Percentiles rank a stretch among this genome's conserved stretches.
These are phyloP conservation scores for Myopa tessellatipennis DNA, from an alignment of 2,888 invertebrate genomes.

Conservation along the genomic window DNA sequence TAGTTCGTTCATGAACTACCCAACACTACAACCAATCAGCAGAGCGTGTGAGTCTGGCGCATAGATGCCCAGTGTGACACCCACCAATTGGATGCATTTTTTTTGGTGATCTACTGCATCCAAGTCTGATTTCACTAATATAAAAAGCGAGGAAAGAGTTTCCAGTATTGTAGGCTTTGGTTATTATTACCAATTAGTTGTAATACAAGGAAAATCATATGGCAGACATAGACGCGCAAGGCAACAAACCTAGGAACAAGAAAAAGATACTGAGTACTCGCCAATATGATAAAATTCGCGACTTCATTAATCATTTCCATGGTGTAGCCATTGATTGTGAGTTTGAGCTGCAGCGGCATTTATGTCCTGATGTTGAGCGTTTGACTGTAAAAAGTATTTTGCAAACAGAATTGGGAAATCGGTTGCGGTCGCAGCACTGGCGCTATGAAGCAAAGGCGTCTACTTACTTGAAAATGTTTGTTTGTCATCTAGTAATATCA, in stretches of 20 bases:
- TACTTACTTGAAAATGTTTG: constrained; percentile 67
- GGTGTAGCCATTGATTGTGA: constrained; percentile 74
- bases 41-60: too few species aligned
- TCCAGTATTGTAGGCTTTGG: too few species aligned
- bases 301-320: constrained; percentile 71
- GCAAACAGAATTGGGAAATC: constrained; percentile 74
- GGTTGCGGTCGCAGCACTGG: constrained; percentile 74
- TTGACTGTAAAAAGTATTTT: constrained; percentile 79
- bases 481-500: neutral
- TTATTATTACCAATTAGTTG: too few species aligned
- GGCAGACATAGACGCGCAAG: too few species aligned
- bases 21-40: too few species aligned
- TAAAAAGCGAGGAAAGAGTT: too few species aligned
- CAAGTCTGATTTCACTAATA: too few species aligned
- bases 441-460: constrained; percentile 72
- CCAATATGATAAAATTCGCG: constrained; percentile 55
- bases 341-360: constrained; percentile 70
- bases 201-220: too few species aligned
- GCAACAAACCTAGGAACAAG: constrained; percentile 36
- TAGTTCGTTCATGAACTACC: too few species aligned
- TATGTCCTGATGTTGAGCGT: constrained; percentile 71
- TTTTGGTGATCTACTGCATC: too few species aligned
- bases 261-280: constrained; percentile 54
- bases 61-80: too few species aligned
- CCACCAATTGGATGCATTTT: too few species aligned